Percentiles rank a stretch among this genome's conserved stretches.
Conservation (phyloP, 2,797 vertebrate species). For the Leucoraja ocellata region DNA sequence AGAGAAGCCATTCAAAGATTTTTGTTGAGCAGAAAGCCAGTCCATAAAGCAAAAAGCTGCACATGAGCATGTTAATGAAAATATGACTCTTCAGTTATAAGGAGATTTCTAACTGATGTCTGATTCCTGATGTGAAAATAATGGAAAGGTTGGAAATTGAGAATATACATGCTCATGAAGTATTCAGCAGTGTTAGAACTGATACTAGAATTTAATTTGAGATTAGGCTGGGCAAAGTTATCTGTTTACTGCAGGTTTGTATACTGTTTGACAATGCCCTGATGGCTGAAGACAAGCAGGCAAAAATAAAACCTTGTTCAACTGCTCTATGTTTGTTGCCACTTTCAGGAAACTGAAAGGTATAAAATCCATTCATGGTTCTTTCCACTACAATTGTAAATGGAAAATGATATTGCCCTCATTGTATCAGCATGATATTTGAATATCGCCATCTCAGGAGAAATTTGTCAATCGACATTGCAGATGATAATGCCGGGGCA, state of each 20-base stretch:
- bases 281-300: too few relatives aligned
- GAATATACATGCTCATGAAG: background rate
- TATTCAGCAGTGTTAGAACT: background rate
- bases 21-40: background rate
- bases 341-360: too few relatives aligned
- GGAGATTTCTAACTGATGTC: background rate
- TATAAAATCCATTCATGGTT: background rate
- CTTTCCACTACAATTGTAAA: background rate
- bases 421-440: background rate
- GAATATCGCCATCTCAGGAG: background rate
- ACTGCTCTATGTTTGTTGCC: too few relatives aligned
- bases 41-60: background rate
- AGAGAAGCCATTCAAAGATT: background rate
- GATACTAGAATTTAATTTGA: background rate
- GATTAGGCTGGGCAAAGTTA: background rate
- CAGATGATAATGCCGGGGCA: background rate
- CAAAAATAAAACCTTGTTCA: too few relatives aligned
- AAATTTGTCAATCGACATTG: background rate
- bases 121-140: background rate
- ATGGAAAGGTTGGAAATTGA: background rate
- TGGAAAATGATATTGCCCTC: background rate
- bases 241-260: background rate
- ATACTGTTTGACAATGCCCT: background rate
- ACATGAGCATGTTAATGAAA: background rate
- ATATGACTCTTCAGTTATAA: background rate